Evolutionary conservation across 1,140 invertebrate genomes (phyloP).

Genomic region (Brachionus sp.): DNA sequence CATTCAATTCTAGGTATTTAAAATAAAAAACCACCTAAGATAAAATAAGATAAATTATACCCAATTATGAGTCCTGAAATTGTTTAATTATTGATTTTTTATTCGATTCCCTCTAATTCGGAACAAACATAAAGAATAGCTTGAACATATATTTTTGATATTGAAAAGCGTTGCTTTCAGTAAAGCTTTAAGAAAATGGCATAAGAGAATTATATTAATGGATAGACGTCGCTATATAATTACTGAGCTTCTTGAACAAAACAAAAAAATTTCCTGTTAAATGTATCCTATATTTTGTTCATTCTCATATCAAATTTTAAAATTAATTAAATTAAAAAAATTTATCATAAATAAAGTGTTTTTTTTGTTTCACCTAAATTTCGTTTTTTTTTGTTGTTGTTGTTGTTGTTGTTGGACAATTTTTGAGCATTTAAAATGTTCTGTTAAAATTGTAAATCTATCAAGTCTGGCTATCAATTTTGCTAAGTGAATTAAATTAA

Average conservation of each 20-base stretch:
- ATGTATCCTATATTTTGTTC: no score
- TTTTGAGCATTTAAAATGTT: no score
- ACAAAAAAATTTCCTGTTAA: no score
- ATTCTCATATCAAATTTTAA: no score
- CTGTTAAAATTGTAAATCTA: no score
- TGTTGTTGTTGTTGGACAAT: no score
- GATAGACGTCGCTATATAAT: background rate
- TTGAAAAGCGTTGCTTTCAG: background rate
- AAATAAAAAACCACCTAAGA: background rate
- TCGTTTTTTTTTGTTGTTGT: no score
- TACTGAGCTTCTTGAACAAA: background rate
- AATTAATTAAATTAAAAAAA: background rate
- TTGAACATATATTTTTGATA: background rate
- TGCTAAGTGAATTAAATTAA: no score
- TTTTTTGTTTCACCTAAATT: no score
- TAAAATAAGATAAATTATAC: slow-evolving; percentile 6
- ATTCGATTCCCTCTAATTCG: background rate
- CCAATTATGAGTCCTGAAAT: slow-evolving; percentile 6
- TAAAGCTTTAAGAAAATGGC: background rate
- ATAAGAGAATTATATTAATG: background rate
- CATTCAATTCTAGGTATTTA: background rate
- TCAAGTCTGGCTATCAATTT: no score
- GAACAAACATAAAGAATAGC: background rate
- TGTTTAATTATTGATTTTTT: slow-evolving; percentile 4
- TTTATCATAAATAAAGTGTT: no score